Percentiles rank a stretch among this genome's conserved stretches.
These are phyloP conservation scores for Isurus oxyrinchus DNA, from an alignment of 2,113 vertebrate genomes.

Conservation along the genomic window DNA sequence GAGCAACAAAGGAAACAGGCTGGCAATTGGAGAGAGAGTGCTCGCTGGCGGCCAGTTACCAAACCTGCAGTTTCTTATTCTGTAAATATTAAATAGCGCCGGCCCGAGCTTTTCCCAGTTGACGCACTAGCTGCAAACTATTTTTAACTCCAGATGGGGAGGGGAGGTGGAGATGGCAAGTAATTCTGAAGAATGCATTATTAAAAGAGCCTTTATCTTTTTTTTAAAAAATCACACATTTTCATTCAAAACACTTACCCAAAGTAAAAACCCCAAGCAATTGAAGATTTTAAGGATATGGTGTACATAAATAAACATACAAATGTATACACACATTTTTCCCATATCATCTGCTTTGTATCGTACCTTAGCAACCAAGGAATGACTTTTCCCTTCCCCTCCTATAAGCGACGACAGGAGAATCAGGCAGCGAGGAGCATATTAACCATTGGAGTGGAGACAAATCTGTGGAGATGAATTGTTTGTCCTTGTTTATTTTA, in stretches of 20 bases:
- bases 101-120: neutral
- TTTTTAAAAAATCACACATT: neutral
- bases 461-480: neutral
- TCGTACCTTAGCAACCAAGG: conserved; percentile 60
- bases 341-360: neutral
- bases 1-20: neutral
- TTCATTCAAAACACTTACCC: neutral
- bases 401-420: conserved; percentile 36
- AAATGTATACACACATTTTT: too few relatives aligned
- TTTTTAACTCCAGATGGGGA: conserved; percentile 21
- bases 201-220: neutral
- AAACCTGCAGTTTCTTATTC: neutral
- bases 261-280: neutral
- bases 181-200: neutral
- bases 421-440: neutral
- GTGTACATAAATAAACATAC: neutral
- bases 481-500: neutral
- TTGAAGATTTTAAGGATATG: neutral
- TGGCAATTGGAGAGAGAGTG: neutral
- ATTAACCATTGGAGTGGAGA: neutral
- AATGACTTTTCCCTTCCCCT: conserved; percentile 43
- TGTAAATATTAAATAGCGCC: neutral
- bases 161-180: neutral
- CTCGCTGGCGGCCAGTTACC: neutral
- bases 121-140: neutral